phyloP scores from a whole-genome alignment of 1,140 invertebrate species.

The Theocolax elegans region DNA sequence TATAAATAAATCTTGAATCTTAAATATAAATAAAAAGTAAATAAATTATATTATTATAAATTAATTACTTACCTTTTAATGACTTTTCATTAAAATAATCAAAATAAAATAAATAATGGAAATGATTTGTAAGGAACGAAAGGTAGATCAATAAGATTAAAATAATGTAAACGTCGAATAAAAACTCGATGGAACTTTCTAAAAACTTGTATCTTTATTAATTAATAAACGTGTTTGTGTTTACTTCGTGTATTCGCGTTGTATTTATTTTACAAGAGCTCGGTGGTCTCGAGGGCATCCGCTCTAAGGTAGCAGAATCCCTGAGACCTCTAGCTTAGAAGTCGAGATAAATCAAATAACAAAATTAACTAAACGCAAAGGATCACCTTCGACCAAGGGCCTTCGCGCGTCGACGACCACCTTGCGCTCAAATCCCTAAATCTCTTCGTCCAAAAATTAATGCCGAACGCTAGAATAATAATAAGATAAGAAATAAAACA shows the following conservation, averaged over 20 bases:
- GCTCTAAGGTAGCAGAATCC: neutral
- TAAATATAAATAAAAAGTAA: no score
- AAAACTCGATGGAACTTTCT: conserved; percentile 52
- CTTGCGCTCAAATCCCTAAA: neutral
- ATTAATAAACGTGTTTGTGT: conserved; percentile 67
- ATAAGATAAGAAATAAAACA: neutral
- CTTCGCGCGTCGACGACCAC: conserved; percentile 45
- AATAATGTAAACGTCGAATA: no score
- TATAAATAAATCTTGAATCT: no score
- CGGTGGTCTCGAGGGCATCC: neutral
- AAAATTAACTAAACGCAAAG: conserved; percentile 67
- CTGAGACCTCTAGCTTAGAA: conserved; percentile 47
- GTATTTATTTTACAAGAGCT: conserved; percentile 66
- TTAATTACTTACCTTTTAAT: no score
- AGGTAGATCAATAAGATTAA: no score
- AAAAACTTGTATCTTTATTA: conserved; percentile 68
- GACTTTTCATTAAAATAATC: no score
- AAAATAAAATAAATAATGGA: no score
- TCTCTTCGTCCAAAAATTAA: conserved; percentile 18
- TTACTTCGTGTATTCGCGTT: conserved; percentile 53
- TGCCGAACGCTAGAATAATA: conserved; percentile 19
- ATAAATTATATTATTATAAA: no score
- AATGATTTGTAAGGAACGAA: no score
- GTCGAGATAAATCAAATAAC: conserved; percentile 67
- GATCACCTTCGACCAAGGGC: conserved; percentile 54